phyloP scores from a whole-genome alignment of 2,113 vertebrate genomes.

The Etheostoma cragini region DNA sequence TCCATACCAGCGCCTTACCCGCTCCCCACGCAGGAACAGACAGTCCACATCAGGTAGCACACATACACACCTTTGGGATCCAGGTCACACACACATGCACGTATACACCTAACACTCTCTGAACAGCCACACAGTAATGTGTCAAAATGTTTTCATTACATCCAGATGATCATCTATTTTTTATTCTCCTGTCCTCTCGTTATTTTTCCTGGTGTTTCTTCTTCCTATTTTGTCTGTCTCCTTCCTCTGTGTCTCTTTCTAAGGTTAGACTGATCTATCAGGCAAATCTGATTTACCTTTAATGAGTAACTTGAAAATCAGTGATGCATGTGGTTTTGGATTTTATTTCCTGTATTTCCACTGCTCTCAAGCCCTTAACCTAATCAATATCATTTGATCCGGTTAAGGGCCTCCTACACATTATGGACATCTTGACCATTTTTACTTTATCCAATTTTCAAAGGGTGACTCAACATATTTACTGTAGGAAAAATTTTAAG shows the following conservation, averaged over 20 bases:
- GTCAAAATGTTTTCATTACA: slow-evolving; percentile 7
- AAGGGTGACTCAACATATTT: not conserved
- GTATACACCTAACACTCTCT: slow-evolving; percentile 11
- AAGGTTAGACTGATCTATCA: slow-evolving; percentile 33
- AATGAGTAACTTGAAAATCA: slow-evolving; percentile 11
- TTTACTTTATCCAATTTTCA: not conserved
- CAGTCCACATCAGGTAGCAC: slow-evolving; percentile 95
- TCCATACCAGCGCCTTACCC: slow-evolving; percentile 93
- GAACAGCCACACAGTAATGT: slow-evolving; percentile 1
- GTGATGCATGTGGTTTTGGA: not conserved
- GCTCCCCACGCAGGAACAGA: slow-evolving; percentile 94
- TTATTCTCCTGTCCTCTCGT: slow-evolving; percentile 25
- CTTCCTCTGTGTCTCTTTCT: not conserved
- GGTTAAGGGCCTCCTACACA: not conserved
- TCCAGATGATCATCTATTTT: slow-evolving; percentile 21
- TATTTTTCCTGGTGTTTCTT: not conserved
- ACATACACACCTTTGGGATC: slow-evolving; percentile 11
- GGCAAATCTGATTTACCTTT: not conserved
- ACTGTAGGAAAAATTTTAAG: not conserved
- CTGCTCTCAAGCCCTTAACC: slow-evolving; percentile 2
- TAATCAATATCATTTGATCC: not conserved
- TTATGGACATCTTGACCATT: not conserved
- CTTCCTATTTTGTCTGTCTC: slow-evolving; percentile 7
- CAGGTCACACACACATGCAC: not conserved
- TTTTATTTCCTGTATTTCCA: slow-evolving; percentile 1